These are phyloP conservation scores for Macrobrachium rosenbergii DNA, from an alignment of 1,140 invertebrate species.

Conservation along the genomic window DNA sequence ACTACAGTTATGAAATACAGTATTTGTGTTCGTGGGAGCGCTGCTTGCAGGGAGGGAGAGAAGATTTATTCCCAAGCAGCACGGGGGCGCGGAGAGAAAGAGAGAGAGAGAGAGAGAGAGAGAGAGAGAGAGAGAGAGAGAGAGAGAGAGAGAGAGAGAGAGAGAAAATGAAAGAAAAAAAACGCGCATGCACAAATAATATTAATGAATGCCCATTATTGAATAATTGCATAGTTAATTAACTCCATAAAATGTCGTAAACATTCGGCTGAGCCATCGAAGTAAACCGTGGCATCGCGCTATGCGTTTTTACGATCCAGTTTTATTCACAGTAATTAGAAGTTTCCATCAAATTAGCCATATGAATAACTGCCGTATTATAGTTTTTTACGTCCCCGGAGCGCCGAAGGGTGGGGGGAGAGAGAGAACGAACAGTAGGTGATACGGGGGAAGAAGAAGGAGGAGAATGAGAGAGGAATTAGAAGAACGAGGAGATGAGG, in stretches of 20 bases:
- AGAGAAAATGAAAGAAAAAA: no score
- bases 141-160: no score
- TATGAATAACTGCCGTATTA: slow-evolving; percentile 52
- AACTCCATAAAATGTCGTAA: slow-evolving; percentile 49
- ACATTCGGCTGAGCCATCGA: slow-evolving; percentile 37
- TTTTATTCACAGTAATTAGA: slow-evolving; percentile 60
- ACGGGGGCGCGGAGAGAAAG: no score
- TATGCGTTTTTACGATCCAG: slow-evolving; percentile 43
- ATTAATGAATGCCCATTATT: slow-evolving; percentile 37
- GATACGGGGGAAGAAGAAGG: no score
- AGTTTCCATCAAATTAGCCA: slow-evolving; percentile 54
- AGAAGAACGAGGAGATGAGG: neutral
- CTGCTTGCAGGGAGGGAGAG: no score
- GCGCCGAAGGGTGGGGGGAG: neutral
- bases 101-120: no score
- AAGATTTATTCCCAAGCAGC: neutral
- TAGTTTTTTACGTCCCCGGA: slow-evolving; percentile 34
- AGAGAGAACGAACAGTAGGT: neutral
- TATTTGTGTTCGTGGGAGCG: no score
- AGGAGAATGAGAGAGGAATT: neutral
- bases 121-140: no score
- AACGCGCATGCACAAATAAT: slow-evolving; percentile 13
- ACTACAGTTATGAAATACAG: no score
- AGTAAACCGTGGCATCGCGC: slow-evolving; percentile 44
- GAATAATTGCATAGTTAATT: slow-evolving; percentile 47